These are phyloP conservation scores for Tapirus indicus DNA, from an alignment of 2,797 vertebrate species.

Conservation along the genomic window DNA sequence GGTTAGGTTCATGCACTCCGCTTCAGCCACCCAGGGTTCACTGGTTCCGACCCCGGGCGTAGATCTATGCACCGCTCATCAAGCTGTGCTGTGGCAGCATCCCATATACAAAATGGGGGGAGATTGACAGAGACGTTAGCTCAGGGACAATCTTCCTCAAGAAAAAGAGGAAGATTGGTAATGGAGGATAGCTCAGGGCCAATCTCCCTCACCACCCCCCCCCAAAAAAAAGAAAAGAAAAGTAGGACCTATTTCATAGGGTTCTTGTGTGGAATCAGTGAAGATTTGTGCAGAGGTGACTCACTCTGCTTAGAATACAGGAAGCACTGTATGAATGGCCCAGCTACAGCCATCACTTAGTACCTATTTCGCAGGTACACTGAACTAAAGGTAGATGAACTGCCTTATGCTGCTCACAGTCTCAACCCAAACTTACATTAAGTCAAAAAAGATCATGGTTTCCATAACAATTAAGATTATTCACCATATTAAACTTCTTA, in stretches of 20 bases:
- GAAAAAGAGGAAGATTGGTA: too few relatives aligned
- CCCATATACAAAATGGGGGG: too few relatives aligned
- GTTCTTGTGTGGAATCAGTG: background rate
- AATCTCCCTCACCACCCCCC: too few relatives aligned
- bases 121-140: too few relatives aligned
- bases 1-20: too few relatives aligned
- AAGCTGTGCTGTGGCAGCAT: too few relatives aligned
- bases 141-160: too few relatives aligned
- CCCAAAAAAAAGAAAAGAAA: background rate
- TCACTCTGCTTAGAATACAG: fast-evolving
- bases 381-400: background rate
- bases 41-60: too few relatives aligned
- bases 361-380: too few relatives aligned
- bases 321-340: fast-evolving
- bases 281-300: background rate
- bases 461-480: background rate
- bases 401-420: background rate
- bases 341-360: fast-evolving
- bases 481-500: background rate
- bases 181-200: too few relatives aligned
- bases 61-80: too few relatives aligned
- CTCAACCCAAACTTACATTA: background rate
- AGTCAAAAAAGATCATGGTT: background rate
- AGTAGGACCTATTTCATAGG: background rate
- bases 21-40: too few relatives aligned